Evolutionary conservation across 35 echinoderm and acorn worm species (phyloP).

Genomic region (Chiridota heheva): DNA sequence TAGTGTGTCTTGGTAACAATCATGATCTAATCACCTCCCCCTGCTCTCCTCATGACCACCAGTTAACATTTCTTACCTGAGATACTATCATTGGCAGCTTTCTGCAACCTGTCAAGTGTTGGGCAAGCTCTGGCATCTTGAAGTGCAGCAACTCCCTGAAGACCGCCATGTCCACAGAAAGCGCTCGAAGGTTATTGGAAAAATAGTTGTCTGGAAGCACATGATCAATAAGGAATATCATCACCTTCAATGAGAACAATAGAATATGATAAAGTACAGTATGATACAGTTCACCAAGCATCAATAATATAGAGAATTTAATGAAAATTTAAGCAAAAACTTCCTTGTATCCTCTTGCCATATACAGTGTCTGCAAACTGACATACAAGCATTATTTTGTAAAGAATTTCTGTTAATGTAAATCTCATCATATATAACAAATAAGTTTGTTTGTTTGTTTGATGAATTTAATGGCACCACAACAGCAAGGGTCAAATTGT

Average conservation of each 20-base stretch:
- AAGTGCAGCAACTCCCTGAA: constrained; percentile 94
- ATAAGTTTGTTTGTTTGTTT: too few relatives aligned
- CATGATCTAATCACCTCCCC: too few relatives aligned
- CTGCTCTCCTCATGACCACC: background rate
- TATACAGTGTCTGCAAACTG: too few relatives aligned
- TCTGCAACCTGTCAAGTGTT: constrained; percentile 94
- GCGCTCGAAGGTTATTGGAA: constrained; percentile 84
- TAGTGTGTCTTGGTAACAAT: too few relatives aligned
- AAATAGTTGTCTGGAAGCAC: constrained; percentile 97
- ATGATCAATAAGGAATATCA: constrained; percentile 99
- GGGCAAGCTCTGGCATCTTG: constrained; percentile 88
- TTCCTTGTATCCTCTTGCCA: too few relatives aligned
- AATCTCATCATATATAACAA: too few relatives aligned
- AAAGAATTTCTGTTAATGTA: too few relatives aligned
- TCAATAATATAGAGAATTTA: background rate
- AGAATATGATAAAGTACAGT: constrained; percentile 4
- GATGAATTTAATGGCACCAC: too few relatives aligned
- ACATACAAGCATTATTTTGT: too few relatives aligned
- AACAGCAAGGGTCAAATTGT: too few relatives aligned
- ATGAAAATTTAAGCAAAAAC: background rate
- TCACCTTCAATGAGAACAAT: constrained; percentile 63
- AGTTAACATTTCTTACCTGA: constrained; percentile 55
- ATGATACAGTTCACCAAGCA: background rate
- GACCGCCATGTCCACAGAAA: constrained; percentile 97
- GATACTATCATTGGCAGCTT: constrained; percentile 81